Base-by-base conservation (phyloP, 2,888 invertebrate genomes). In the Gortyna flavago region DNA sequence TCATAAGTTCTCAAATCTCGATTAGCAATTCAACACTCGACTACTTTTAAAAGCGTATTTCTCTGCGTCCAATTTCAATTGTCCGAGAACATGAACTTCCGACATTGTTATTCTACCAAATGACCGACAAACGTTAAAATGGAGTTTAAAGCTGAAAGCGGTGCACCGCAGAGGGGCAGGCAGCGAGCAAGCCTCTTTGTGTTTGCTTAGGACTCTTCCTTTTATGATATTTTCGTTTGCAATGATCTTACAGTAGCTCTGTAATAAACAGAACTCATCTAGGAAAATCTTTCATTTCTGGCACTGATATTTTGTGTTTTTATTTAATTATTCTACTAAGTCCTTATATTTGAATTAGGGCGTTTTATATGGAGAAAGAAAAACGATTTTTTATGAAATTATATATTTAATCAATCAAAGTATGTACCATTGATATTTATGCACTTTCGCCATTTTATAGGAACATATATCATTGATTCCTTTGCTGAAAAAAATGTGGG, bases 221-320 rank as follows among this genome's bases (percentile, higher is more conserved):
- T 87, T 81, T 72, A 86, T 86, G 29, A 85, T 77, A 81, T 86
- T 88, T 84, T 80, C 75, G 70, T 83, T 85, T 80, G 73, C 71
- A 75, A 62, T 68, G 75, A 57, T 68, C 61, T 29, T 41, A 83
- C 70, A 65, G 59, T 71, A 73, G 54, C 84, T 64, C n/a, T 25
- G 61, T 72, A 72, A 54, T 73, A 80, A 75, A 83, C 80, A 86
- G 77, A 80, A 71, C 65, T 73, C 59, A 48, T n/a, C 4, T 25
- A 62, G 41, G 70, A 77, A 69, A 83, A 65, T 78, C 68, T 64
- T 48, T 41, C 29, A 59, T n/a, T 72, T 48, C 21, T 57, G 35
- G 44, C 44, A 44, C 38, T 75, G 66, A 54, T 81, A 44, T 62
- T 9, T 48, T 5, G 18, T 41, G 13, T 48, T 76, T 67, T 77